Evolutionary conservation across 2,888 invertebrate genomes (phyloP), one percentile per base, ranked within the genome.

Genomic region (Tenthredo mesomela): DNA sequence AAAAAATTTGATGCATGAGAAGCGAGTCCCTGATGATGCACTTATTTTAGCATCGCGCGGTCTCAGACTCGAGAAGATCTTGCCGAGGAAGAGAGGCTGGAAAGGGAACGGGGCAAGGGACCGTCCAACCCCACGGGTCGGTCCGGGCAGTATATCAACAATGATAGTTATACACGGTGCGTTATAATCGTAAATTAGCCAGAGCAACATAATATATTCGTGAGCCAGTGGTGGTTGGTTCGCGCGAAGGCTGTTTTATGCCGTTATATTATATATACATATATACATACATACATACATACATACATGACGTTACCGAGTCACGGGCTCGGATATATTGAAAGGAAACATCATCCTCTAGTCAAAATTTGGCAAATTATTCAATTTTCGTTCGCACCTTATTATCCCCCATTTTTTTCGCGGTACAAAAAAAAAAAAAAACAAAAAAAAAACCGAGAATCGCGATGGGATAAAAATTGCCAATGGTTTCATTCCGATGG

Each of bases 141-240:
- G 86, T 86, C 87, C 88, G 89, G 89, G 93, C 92, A 93, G 92
- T 93, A 93, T 93, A 93, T 93, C 93, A 93, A 92, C 93, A 93
- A 93, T 92, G 93, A 93, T 93, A 93, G 93, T 93, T 93, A 93
- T 93, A 93, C 92, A 92, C 92, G 82, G 92, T 92, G 92, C 92
- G 93, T 93, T 93, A 93, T 93, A 93, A 93, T 93, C 93, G 93
- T 93, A 93, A 93, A 93, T 93, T 93, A 93, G 92, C 91, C 92
- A 89, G 90, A 91, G 93, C 92, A 93, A 93, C 93, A 93, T 93
- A 93, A 93, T 93, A 93, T 93, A 93, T 93, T 93, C 93, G 92
- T 90, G 91, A 90, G 91, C 88, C 88, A 89, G 89, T 89, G 90
- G 89, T 89, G 90, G 88, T 88, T 87, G 87, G 89, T 91, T 92